These are phyloP conservation scores for Dolichotis patagonum DNA, from an alignment of 2,113 vertebrate species.

Conservation along the genomic window DNA sequence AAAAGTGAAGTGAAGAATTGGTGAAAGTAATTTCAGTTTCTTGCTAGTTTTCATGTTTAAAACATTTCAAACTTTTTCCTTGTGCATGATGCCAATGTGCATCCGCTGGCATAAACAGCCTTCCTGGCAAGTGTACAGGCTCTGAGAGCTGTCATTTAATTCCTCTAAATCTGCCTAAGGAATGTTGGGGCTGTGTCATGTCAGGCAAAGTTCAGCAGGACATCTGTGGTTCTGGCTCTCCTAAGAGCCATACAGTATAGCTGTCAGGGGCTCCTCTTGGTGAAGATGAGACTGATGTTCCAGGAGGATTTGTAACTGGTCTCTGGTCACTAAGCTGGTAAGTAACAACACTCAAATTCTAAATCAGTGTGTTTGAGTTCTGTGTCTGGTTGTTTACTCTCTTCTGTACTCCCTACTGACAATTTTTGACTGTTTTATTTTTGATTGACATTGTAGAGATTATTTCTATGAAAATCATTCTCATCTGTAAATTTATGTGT, in stretches of 20 bases:
- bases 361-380: not conserved
- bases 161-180: not conserved
- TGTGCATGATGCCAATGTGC: not conserved
- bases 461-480: not conserved
- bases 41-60: not conserved
- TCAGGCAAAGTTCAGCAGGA: not conserved
- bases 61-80: not conserved
- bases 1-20: not conserved
- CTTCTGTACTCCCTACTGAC: not conserved
- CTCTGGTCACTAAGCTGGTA: not conserved
- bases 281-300: not conserved
- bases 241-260: fast-evolving
- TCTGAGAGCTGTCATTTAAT: not conserved
- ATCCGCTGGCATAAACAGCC: no score
- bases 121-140: not conserved
- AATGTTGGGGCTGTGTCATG: fast-evolving
- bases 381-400: not conserved
- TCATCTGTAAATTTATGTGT: not conserved
- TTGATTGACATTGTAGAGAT: not conserved
- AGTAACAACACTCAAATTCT: not conserved
- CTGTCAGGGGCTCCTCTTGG: not conserved
- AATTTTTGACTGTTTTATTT: not conserved
- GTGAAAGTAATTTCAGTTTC: not conserved
- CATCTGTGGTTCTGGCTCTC: not conserved
- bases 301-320: not conserved